Conservation (phyloP, 2,113 vertebrate genomes). For the Amazona vittata region DNA sequence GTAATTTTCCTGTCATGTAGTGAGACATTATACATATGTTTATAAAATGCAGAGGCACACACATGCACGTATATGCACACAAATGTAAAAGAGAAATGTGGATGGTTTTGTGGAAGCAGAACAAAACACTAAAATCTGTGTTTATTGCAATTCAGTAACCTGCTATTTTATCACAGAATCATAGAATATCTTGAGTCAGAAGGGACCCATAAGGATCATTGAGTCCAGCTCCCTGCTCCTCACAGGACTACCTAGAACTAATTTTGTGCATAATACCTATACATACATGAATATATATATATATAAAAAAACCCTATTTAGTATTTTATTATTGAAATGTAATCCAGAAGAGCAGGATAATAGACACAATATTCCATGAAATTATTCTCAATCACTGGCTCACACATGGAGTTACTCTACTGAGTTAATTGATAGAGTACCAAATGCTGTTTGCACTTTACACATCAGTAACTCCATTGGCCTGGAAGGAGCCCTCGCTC, state of each 20-base stretch:
- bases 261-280: neutral
- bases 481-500: neutral
- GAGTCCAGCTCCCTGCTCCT: neutral
- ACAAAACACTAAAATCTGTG: neutral
- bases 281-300: neutral
- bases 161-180: neutral
- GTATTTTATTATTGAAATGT: neutral
- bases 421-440: neutral
- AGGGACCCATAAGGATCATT: neutral
- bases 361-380: neutral
- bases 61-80: neutral
- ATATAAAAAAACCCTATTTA: neutral
- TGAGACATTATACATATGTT: neutral
- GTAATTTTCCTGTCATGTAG: neutral
- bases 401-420: neutral
- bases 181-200: neutral
- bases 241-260: neutral
- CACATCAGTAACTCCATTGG: rapidly evolving
- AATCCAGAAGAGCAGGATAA: neutral
- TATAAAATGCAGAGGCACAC: neutral
- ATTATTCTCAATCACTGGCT: neutral
- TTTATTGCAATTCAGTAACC: neutral
- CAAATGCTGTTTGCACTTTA: neutral
- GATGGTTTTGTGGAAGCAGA: neutral
- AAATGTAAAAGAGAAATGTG: neutral